Evolutionary conservation across 1,140 invertebrate species (phyloP), one percentile per base, ranked within the genome.

Genomic region (Drosophila triauraria): DNA sequence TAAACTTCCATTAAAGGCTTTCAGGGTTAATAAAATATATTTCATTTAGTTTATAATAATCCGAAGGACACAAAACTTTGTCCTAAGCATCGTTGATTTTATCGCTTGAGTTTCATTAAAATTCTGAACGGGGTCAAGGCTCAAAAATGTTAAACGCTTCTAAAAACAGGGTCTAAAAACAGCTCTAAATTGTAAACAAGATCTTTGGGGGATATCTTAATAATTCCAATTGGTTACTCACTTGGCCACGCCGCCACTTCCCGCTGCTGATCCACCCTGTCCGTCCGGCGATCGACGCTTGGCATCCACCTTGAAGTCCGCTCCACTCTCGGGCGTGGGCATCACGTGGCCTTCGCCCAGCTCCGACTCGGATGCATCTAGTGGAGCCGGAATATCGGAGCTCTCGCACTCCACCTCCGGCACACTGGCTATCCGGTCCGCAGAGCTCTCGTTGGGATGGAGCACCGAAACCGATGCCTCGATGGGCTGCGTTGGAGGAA

Each of bases 381-480:
- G 25, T 2, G 12, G 56, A 4, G 50, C 48, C 3, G 54, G 62
- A 15, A 69, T 32, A 47, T 93, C 91, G 9, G 82, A 75, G 47
- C 76, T 80, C 57, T 93, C 92, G 54, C 70, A 78, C 43, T 93
- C 92, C 48, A 84, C 75, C 58, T 92, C 91, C 27, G 91, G 91
- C 20, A 91, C 78, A 44, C 78, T 78, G 43, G 82, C 72, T 42
- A 93, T 80, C 46, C 83, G 70, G 48, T 82, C 60, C 9, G 72
- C 50, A 15, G 75, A 53, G 15, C 61, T 48, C 9, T 77, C 75
- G 30, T 47, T 63, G 9, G 80, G 51, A 51, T 92, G 90, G 38
- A 92, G 17, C 2, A 93, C 92, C 1, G 92, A 92, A 17, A 93
- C 92, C 3, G 91, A 44, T 9, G 92, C 88, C 59, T 93, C 92